These are phyloP conservation scores for Callithrix jacchus DNA, from an alignment of 2,113 vertebrate genomes.

Conservation along the genomic window DNA sequence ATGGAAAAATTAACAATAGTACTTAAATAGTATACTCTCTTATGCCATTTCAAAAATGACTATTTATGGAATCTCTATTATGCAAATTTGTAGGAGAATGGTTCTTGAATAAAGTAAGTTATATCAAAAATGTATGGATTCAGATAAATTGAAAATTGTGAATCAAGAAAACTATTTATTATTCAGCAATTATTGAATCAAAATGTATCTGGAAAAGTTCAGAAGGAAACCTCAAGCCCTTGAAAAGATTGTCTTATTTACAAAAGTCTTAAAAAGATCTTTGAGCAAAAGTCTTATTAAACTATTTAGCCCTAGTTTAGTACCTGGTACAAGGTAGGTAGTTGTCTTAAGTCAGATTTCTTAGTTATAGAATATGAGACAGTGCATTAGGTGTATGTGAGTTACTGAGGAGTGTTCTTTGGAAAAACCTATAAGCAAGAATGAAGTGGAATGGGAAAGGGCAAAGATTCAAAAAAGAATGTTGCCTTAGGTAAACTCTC, in stretches of 20 bases:
- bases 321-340: background rate
- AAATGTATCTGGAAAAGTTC: background rate
- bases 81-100: background rate
- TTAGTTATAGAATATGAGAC: background rate
- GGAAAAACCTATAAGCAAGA: background rate
- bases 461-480: background rate
- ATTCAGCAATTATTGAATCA: background rate
- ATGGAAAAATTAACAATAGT: background rate
- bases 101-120: background rate
- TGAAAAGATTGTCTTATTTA: too few relatives aligned
- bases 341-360: background rate
- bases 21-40: background rate
- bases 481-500: background rate
- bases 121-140: background rate
- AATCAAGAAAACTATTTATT: background rate
- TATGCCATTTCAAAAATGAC: background rate
- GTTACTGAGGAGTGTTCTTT: background rate
- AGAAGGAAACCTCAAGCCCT: background rate
- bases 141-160: background rate
- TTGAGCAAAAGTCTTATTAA: background rate
- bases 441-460: background rate
- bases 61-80: constrained; percentile 18
- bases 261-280: too few relatives aligned
- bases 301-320: background rate
- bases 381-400: background rate